These are phyloP conservation scores for Hyposoter dolosus DNA, from an alignment of 2,888 invertebrate species.

Conservation along the genomic window DNA sequence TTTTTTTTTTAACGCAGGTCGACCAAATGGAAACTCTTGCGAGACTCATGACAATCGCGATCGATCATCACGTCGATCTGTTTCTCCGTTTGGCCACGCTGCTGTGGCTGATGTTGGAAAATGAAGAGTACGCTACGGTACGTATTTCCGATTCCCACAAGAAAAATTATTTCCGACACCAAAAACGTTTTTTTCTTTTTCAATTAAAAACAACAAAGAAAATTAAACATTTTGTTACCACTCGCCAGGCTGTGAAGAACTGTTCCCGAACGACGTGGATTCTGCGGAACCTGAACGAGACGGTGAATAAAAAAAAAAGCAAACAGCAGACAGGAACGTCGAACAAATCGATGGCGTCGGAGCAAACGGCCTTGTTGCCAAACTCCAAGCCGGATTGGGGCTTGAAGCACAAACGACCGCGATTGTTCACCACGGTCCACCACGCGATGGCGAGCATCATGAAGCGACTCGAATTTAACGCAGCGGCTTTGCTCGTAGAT, in stretches of 20 bases:
- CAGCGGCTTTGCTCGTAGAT: conserved; percentile 4
- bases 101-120: conserved; percentile 77
- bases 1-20: conserved; percentile 81
- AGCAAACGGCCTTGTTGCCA: conserved; percentile 67
- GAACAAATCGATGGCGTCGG: conserved; percentile 45
- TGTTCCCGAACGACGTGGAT: conserved; percentile 67
- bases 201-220: background rate
- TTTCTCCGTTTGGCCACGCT: conserved; percentile 78
- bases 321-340: conserved; percentile 28
- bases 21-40: conserved; percentile 87
- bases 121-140: conserved; percentile 72
- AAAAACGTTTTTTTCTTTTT: background rate
- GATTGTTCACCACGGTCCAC: conserved; percentile 71
- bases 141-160: conserved; percentile 7
- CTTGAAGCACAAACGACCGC: conserved; percentile 71
- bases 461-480: conserved; percentile 67
- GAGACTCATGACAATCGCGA: conserved; percentile 86
- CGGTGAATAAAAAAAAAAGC: conserved; percentile 65
- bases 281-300: conserved; percentile 53
- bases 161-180: background rate
- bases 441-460: conserved; percentile 71
- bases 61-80: conserved; percentile 72
- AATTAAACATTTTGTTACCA: background rate
- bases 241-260: conserved; percentile 49
- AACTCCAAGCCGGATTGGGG: conserved; percentile 77